Conservation (phyloP, 2,888 invertebrate genomes). For the Pollenia angustigena region DNA sequence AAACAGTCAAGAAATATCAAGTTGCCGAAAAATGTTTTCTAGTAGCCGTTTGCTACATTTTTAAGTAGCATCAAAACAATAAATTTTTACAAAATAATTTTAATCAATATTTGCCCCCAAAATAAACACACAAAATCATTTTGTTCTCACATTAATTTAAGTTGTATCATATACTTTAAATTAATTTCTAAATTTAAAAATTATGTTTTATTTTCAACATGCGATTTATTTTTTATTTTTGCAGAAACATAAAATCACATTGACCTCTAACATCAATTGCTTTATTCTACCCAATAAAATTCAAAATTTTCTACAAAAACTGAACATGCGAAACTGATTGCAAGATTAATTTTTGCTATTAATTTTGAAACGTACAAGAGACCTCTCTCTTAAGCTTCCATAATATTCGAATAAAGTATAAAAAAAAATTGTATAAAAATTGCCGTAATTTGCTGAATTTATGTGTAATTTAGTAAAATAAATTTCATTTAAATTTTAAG, state of each 20-base stretch:
- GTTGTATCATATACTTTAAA: too few species aligned
- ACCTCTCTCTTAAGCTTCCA: neutral
- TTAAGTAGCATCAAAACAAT: too few species aligned
- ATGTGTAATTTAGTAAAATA: slow-evolving; percentile 40
- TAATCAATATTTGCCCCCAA: neutral
- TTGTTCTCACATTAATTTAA: slow-evolving; percentile 49
- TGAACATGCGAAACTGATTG: neutral
- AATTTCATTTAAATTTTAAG: slow-evolving; percentile 59
- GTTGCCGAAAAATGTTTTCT: too few species aligned
- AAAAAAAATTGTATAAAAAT: slow-evolving; percentile 13
- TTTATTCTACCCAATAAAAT: neutral
- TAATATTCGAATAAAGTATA: neutral
- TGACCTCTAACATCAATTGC: slow-evolving; percentile 55
- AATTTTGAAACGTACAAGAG: neutral
- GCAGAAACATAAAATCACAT: slow-evolving; percentile 35
- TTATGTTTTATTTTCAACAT: slow-evolving; percentile 1
- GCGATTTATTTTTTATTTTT: neutral
- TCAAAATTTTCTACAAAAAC: neutral
- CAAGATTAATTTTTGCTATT: neutral
- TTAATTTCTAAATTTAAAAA: neutral
- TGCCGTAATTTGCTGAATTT: slow-evolving; percentile 28
- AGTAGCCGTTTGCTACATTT: too few species aligned
- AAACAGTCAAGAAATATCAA: too few species aligned
- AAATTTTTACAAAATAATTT: neutral
- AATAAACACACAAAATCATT: neutral